These are phyloP conservation scores for Corydoras sp. DNA, from an alignment of 2,113 vertebrate species.

Conservation along the genomic window DNA sequence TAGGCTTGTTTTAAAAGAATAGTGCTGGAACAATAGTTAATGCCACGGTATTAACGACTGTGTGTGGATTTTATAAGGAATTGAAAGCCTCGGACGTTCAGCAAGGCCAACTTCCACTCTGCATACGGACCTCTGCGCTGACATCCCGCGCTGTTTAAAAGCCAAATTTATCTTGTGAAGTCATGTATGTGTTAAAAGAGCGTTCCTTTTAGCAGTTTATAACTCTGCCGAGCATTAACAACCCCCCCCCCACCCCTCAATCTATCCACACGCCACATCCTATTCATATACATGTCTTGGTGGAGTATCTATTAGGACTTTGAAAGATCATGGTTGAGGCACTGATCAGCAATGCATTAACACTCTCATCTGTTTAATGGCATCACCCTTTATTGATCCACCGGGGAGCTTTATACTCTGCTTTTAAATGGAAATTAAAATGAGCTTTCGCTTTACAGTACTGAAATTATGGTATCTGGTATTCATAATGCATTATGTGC, in stretches of 20 bases:
- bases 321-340: constrained; percentile 33
- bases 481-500: too few relatives aligned
- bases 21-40: constrained; percentile 61
- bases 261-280: not conserved
- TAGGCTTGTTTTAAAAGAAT: constrained; percentile 60
- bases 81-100: constrained; percentile 72
- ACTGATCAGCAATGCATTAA: constrained; percentile 45
- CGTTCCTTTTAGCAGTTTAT: constrained; percentile 36
- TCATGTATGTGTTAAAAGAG: constrained; percentile 53
- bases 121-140: constrained; percentile 63
- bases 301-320: constrained; percentile 33
- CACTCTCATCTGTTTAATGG: constrained; percentile 44
- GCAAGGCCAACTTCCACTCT: constrained; percentile 64
- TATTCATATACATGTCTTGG: constrained; percentile 35
- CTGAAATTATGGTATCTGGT: not conserved
- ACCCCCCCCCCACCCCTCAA: not conserved
- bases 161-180: constrained; percentile 73
- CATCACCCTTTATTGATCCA: constrained; percentile 41
- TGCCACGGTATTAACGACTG: constrained; percentile 60
- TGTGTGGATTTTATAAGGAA: constrained; percentile 69
- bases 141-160: constrained; percentile 63
- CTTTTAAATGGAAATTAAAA: constrained; percentile 29
- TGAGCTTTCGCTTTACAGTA: constrained; percentile 11
- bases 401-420: constrained; percentile 24
- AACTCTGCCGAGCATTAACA: constrained; percentile 21